These are phyloP conservation scores for Zeugodacus cucurbitae DNA, from an alignment of 1,140 invertebrate species.

Conservation along the genomic window DNA sequence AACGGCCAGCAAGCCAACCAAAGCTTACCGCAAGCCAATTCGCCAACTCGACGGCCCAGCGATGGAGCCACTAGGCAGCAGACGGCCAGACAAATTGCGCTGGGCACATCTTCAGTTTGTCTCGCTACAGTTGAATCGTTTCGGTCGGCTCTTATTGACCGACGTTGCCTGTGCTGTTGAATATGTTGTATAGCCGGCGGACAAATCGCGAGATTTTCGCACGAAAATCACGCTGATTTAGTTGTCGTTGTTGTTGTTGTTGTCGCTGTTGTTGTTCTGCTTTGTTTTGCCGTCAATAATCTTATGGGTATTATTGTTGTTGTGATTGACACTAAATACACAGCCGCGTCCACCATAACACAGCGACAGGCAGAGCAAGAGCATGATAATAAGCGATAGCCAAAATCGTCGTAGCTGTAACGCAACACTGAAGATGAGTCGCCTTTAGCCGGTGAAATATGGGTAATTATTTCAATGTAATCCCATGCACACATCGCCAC, in stretches of 20 bases:
- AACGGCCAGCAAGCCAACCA: background rate
- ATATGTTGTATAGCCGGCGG: slow-evolving; percentile 36
- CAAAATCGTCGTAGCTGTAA: slow-evolving; percentile 6
- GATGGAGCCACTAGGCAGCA: background rate
- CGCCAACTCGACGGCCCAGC: background rate
- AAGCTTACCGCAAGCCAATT: background rate
- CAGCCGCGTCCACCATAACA: slow-evolving; percentile 7
- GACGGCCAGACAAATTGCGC: background rate
- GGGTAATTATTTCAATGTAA: slow-evolving; percentile 26
- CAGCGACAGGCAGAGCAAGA: background rate
- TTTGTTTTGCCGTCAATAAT: slow-evolving; percentile 26
- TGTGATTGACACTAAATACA: slow-evolving; percentile 35
- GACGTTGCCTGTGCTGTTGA: slow-evolving; percentile 28
- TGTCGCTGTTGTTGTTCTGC: background rate
- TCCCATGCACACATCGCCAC: background rate
- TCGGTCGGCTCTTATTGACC: slow-evolving; percentile 18
- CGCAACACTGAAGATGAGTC: slow-evolving; percentile 28
- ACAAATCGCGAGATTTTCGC: slow-evolving; percentile 58
- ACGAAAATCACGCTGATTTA: slow-evolving; percentile 65
- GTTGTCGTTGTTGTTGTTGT: background rate
- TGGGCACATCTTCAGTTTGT: slow-evolving; percentile 1
- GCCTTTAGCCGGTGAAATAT: slow-evolving; percentile 40
- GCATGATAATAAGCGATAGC: background rate
- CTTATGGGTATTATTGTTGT: slow-evolving; percentile 34
- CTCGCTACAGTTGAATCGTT: background rate